A percentile compares a stretch with the other conserved stretches of the same genome.
Conservation (phyloP, 2,888 invertebrate genomes). For the Clanis bilineata region DNA sequence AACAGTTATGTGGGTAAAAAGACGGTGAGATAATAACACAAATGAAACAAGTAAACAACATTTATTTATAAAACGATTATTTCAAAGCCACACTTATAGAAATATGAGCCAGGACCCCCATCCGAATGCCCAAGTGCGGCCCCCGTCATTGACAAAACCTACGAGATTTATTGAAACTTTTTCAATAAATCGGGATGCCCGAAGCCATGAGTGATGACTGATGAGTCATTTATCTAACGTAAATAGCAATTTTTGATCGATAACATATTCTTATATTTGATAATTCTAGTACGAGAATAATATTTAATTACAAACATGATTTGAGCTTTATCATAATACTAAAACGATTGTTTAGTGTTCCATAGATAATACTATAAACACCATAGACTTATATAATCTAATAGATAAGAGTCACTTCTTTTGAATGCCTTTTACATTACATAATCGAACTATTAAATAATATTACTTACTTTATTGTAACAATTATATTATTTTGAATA, state of each 20-base stretch:
- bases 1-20: background rate
- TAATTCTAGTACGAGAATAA: too few species aligned
- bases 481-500: background rate
- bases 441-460: background rate
- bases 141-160: background rate
- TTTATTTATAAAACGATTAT: conserved; percentile 6
- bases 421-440: background rate
- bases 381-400: background rate
- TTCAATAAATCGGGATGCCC: too few species aligned
- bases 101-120: background rate
- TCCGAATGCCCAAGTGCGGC: background rate
- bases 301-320: too few species aligned
- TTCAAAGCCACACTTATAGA: conserved; percentile 1
- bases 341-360: too few species aligned
- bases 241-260: too few species aligned
- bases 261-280: too few species aligned
- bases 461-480: background rate
- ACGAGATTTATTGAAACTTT: too few species aligned
- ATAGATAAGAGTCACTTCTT: background rate
- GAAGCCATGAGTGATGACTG: too few species aligned
- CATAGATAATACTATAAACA: too few species aligned
- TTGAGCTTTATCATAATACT: too few species aligned
- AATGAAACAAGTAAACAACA: conserved; percentile 3
- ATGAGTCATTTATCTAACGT: too few species aligned
- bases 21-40: background rate